Conservation (phyloP, 2,113 vertebrate genomes). For the Diadophis punctatus region DNA sequence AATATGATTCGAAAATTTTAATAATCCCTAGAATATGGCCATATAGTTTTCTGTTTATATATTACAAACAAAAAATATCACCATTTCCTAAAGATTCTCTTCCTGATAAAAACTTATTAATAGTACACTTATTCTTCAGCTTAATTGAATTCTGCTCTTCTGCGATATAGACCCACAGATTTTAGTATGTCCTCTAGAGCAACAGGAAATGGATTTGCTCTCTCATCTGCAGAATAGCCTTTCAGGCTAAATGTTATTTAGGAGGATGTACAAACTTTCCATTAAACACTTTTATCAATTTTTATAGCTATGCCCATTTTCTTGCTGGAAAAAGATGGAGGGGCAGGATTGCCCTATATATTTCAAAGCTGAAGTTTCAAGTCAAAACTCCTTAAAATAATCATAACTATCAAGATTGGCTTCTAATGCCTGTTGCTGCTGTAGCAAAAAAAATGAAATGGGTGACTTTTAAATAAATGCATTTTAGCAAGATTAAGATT, state of each 20-base stretch:
- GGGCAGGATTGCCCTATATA: background rate
- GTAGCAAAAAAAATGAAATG: background rate
- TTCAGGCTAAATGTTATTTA: background rate
- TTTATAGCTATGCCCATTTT: background rate
- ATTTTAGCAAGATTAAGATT: background rate
- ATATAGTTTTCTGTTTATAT: background rate
- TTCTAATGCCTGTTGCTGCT: background rate
- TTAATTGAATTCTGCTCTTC: background rate
- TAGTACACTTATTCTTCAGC: background rate
- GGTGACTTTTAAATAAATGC: background rate
- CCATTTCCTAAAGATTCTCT: background rate
- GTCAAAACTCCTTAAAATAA: background rate
- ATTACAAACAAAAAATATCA: background rate
- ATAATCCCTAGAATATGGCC: background rate
- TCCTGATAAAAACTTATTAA: background rate
- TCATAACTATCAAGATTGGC: background rate
- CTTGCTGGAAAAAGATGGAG: background rate
- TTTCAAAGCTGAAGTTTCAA: background rate
- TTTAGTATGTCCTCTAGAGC: background rate
- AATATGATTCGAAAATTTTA: constrained; percentile 26
- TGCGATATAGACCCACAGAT: background rate
- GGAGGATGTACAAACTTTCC: background rate
- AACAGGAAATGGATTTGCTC: background rate
- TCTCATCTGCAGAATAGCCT: background rate
- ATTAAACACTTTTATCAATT: constrained; percentile 8